phyloP scores from a whole-genome alignment of 2,797 vertebrate species.

The Galago senegalensis region DNA sequence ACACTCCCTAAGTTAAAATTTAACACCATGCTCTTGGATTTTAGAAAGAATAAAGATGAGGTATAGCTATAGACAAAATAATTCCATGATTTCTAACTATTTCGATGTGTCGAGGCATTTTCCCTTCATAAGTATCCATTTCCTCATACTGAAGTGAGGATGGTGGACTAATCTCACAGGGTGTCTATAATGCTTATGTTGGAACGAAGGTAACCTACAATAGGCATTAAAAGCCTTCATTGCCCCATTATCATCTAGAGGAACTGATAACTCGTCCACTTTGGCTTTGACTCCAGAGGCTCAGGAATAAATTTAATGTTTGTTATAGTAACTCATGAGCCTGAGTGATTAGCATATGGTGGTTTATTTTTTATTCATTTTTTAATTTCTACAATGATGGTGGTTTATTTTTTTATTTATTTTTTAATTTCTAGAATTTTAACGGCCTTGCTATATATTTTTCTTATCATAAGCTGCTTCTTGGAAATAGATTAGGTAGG shows the following conservation, averaged over 20 bases:
- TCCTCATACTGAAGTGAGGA: neutral
- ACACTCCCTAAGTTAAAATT: conserved; percentile 10
- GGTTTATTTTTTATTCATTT: neutral
- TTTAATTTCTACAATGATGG: neutral
- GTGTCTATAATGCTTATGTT: neutral
- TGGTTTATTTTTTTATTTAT: neutral
- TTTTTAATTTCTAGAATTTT: conserved; percentile 54
- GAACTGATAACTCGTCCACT: neutral
- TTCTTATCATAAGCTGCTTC: conserved; percentile 33
- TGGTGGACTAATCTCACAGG: neutral
- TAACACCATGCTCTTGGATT: neutral
- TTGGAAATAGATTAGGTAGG: neutral
- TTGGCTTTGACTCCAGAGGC: conserved; percentile 2
- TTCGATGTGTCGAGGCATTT: neutral
- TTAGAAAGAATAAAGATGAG: neutral
- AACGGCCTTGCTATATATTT: neutral
- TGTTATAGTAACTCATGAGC: neutral
- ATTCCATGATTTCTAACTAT: neutral
- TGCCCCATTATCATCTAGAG: neutral
- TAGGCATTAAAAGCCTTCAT: neutral
- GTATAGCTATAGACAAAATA: neutral
- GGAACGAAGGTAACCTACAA: neutral
- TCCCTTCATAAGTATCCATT: neutral
- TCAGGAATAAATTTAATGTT: conserved; percentile 23
- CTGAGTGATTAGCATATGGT: neutral